A percentile compares a stretch with the other conserved stretches of the same genome.
phyloP scores from a whole-genome alignment of 23 tunicate genomes.

The Trididemnum miniatum region DNA sequence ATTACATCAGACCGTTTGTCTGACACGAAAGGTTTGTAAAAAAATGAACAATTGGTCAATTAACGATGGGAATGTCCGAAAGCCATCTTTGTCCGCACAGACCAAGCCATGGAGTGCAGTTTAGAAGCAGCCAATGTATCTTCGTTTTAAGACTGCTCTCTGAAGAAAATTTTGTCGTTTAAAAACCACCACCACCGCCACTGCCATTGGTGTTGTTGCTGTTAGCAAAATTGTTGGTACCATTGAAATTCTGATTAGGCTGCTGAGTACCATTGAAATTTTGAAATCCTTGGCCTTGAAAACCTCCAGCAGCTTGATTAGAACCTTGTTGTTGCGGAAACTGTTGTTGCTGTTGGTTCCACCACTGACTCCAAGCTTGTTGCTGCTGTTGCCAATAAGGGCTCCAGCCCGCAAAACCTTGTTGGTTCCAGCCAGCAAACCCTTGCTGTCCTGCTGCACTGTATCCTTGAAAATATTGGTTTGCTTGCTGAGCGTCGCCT shows the following conservation, averaged over 20 bases:
- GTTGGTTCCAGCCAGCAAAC: slow-evolving; percentile 36
- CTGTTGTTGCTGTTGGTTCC: slow-evolving; percentile 20
- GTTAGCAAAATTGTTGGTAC: neutral
- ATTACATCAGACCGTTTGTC: too few relatives aligned
- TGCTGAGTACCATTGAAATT: neutral
- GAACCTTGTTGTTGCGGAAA: slow-evolving; percentile 19
- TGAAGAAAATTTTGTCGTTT: neutral
- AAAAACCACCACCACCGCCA: neutral
- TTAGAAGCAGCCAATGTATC: slow-evolving; percentile 1
- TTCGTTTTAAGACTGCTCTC: neutral
- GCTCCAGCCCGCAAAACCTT: slow-evolving; percentile 32
- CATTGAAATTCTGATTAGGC: slow-evolving; percentile 32
- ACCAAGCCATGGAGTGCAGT: slow-evolving; percentile 11
- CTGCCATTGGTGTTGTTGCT: slow-evolving; percentile 27
- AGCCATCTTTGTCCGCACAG: slow-evolving; percentile 3
- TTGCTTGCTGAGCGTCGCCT: slow-evolving; percentile 11
- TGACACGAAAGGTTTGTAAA: too few relatives aligned
- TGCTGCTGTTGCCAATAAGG: slow-evolving; percentile 25
- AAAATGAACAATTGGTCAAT: too few relatives aligned
- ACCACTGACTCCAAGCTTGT: slow-evolving; percentile 21
- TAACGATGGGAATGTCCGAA: too few relatives aligned
- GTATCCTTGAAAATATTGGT: slow-evolving; percentile 19
- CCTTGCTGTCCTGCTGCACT: slow-evolving; percentile 1
- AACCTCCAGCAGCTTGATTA: slow-evolving; percentile 17
- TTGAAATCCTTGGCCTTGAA: neutral